phyloP scores from a whole-genome alignment of 2,888 invertebrate species.

The Syritta pipiens region DNA sequence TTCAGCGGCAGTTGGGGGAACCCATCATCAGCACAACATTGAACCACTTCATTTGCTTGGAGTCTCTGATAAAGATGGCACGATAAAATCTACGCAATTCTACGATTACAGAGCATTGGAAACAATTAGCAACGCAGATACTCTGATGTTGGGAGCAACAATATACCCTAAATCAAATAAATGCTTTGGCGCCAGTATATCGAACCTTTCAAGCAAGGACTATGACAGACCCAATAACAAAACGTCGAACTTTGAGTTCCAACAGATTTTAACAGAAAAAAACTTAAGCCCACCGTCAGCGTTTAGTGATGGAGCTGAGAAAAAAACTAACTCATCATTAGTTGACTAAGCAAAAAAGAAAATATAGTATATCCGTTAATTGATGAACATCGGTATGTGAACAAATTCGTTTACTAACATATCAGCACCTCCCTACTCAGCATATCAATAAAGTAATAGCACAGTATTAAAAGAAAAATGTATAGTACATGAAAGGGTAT shows the following conservation, averaged over 20 bases:
- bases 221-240: slow-evolving; percentile 44
- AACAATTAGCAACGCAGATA: slow-evolving; percentile 76
- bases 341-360: no score
- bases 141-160: slow-evolving; percentile 75
- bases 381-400: no score
- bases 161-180: slow-evolving; percentile 71
- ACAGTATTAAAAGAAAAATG: no score
- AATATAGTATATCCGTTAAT: no score
- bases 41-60: slow-evolving; percentile 75
- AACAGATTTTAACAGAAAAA: slow-evolving; percentile 74
- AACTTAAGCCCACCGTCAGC: slow-evolving; percentile 79
- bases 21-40: slow-evolving; percentile 74
- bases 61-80: slow-evolving; percentile 70
- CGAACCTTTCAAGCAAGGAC: slow-evolving; percentile 40
- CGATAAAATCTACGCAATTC: slow-evolving; percentile 70
- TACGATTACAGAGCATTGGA: slow-evolving; percentile 76
- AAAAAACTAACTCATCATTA: background rate
- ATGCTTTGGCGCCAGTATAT: slow-evolving; percentile 66
- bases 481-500: no score
- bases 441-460: slow-evolving; percentile 22
- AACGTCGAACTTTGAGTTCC: slow-evolving; percentile 70
- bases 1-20: slow-evolving; percentile 39
- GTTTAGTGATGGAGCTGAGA: slow-evolving; percentile 78
- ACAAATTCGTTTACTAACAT: slow-evolving; percentile 1
- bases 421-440: slow-evolving; percentile 16